Evolutionary conservation across 92 coral and sea anemone species (phyloP).

Genomic region (Zoanthus sociatus): DNA sequence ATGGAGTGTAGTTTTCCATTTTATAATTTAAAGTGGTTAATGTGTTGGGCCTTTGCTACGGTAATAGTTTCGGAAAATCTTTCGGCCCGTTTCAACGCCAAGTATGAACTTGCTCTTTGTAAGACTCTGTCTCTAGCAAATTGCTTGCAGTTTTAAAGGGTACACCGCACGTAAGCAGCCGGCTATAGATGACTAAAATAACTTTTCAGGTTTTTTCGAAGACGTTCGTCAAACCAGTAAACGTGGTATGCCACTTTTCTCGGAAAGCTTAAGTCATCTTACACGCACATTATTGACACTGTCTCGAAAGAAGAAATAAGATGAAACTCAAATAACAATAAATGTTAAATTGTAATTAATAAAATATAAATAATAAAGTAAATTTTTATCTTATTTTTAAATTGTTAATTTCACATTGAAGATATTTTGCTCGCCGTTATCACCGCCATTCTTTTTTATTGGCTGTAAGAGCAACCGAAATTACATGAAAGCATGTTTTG

Average conservation of each 20-base stretch:
- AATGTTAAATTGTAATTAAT: neutral
- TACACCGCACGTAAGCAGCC: neutral
- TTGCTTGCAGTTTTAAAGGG: neutral
- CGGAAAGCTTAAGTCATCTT: neutral
- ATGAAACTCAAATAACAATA: neutral
- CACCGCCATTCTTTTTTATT: constrained; percentile 10
- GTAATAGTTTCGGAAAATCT: neutral
- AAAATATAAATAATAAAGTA: constrained; percentile 7
- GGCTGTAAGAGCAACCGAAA: constrained; percentile 11
- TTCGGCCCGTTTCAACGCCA: neutral
- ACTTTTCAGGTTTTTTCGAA: too few relatives aligned
- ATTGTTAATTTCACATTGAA: constrained; percentile 2
- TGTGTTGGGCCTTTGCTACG: neutral
- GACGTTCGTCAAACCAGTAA: too few relatives aligned
- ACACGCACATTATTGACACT: neutral
- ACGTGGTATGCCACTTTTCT: neutral
- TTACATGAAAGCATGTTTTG: neutral
- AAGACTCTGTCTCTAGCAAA: neutral
- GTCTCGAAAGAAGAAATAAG: neutral
- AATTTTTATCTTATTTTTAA: constrained; percentile 5
- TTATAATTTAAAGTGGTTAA: neutral
- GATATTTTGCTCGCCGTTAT: constrained; percentile 9
- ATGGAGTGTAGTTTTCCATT: constrained; percentile 26
- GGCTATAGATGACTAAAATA: neutral
- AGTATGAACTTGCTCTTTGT: neutral